Evolutionary conservation across 1,140 invertebrate genomes (phyloP).

Genomic region (Lasioglossum albipes): DNA sequence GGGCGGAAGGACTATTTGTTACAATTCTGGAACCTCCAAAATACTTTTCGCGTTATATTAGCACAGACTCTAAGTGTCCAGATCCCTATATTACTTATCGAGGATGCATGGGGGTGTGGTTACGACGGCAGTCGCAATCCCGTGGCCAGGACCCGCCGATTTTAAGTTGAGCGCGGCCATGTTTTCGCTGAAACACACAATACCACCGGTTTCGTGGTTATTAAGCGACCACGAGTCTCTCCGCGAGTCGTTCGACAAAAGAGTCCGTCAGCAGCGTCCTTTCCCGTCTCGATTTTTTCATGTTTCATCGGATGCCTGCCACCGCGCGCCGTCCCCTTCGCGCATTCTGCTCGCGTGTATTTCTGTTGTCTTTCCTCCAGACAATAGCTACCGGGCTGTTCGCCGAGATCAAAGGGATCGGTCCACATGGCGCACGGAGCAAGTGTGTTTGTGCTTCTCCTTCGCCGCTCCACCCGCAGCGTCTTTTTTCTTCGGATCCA

Average conservation of each 20-base stretch:
- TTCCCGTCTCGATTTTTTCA: constrained; percentile 12
- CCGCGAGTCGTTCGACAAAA: constrained; percentile 17
- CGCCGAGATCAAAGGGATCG: constrained; percentile 34
- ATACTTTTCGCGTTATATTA: no score
- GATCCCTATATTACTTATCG: no score
- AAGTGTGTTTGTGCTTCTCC: constrained; percentile 1
- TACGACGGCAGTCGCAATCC: no score
- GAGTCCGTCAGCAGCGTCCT: constrained; percentile 20
- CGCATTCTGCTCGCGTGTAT: constrained; percentile 9
- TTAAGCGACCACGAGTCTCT: constrained; percentile 24
- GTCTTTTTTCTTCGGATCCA: not conserved
- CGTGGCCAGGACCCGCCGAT: not conserved
- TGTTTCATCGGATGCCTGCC: constrained; percentile 5
- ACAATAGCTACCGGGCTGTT: constrained; percentile 33
- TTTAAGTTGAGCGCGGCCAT: not conserved
- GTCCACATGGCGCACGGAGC: constrained; percentile 17
- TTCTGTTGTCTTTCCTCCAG: constrained; percentile 33
- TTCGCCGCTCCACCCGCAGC: not conserved
- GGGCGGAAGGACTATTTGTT: no score
- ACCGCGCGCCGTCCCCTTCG: not conserved
- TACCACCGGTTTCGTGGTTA: constrained; percentile 27
- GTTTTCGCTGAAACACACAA: constrained; percentile 9
- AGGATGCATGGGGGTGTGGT: no score
- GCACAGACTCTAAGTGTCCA: no score
- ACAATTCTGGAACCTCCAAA: no score